Evolutionary conservation across 2,888 invertebrate genomes (phyloP).

Genomic region (Parasteatoda lunata): DNA sequence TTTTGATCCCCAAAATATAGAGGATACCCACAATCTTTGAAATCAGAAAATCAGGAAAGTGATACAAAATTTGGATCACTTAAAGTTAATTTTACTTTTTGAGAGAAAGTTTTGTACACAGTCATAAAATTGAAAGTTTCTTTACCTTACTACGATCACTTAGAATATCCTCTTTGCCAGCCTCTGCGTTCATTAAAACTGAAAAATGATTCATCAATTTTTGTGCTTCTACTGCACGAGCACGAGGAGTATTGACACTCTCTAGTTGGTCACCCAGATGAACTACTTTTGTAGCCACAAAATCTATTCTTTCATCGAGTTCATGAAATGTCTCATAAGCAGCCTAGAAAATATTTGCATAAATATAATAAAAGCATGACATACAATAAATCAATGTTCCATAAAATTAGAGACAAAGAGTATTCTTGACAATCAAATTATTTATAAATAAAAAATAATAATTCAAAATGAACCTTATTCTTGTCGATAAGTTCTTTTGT

Average conservation of each 20-base stretch:
- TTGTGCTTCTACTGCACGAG: conserved; percentile 95
- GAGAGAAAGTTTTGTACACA: too few species aligned
- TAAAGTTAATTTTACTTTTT: too few species aligned
- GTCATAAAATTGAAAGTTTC: background rate
- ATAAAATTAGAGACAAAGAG: too few species aligned
- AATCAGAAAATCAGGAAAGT: too few species aligned
- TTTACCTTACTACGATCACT: conserved; percentile 64
- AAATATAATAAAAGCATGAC: too few species aligned
- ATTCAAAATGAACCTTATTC: conserved; percentile 80
- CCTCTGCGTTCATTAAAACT: conserved; percentile 91
- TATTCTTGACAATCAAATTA: background rate
- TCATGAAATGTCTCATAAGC: conserved; percentile 92
- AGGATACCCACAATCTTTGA: too few species aligned
- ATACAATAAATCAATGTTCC: too few species aligned
- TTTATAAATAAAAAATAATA: background rate
- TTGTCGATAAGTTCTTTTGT: conserved; percentile 87
- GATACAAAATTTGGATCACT: too few species aligned
- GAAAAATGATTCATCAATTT: conserved; percentile 92
- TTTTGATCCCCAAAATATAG: too few species aligned
- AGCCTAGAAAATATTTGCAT: conserved; percentile 74
- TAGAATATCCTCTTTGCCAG: conserved; percentile 74
- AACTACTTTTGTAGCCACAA: conserved; percentile 96
- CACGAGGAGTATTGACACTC: conserved; percentile 94
- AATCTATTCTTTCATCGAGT: conserved; percentile 95
- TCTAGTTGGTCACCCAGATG: conserved; percentile 99